A percentile compares a stretch with the other conserved stretches of the same genome.
Conservation (phyloP, 2,113 vertebrate species). For the Platichthys stellatus region DNA sequence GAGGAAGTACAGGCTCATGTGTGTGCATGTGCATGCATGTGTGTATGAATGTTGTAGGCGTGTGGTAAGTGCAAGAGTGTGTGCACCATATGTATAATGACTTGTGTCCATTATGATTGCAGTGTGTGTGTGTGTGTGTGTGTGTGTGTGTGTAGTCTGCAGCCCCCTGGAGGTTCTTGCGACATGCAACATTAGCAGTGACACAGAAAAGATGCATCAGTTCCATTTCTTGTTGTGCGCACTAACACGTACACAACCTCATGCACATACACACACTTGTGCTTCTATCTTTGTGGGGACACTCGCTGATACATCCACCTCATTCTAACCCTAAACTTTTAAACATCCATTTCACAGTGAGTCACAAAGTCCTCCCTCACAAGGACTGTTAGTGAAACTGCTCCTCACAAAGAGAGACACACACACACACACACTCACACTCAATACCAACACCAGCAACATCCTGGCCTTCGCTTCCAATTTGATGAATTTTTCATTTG, state of each 20-base stretch:
- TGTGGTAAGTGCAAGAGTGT: slow-evolving; percentile 1
- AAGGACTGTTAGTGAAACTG: neutral
- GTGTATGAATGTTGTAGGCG: neutral
- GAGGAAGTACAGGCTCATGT: neutral
- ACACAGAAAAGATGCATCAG: slow-evolving; percentile 76
- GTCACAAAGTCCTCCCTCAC: neutral
- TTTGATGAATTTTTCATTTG: slow-evolving; percentile 73
- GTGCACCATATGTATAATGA: slow-evolving; percentile 26
- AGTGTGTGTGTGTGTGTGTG: slow-evolving; percentile 4
- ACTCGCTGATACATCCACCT: neutral
- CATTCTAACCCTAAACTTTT: neutral
- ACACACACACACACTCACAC: neutral
- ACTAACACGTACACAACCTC: neutral
- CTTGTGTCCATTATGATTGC: slow-evolving; percentile 9
- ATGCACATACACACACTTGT: slow-evolving; percentile 3
- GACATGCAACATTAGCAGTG: slow-evolving; percentile 73
- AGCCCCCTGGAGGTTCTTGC: slow-evolving; percentile 62
- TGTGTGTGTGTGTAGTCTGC: slow-evolving; percentile 25
- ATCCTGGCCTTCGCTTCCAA: slow-evolving; percentile 44
- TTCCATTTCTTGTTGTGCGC: slow-evolving; percentile 43
- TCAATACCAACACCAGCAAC: neutral
- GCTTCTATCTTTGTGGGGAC: neutral
- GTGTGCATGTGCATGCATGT: neutral
- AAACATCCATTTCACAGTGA: neutral
- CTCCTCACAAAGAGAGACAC: neutral